A percentile compares a stretch with the other conserved stretches of the same genome.
Evolutionary conservation across 2,797 vertebrate genomes (phyloP).

Genomic region (Tamandua tetradactyla): DNA sequence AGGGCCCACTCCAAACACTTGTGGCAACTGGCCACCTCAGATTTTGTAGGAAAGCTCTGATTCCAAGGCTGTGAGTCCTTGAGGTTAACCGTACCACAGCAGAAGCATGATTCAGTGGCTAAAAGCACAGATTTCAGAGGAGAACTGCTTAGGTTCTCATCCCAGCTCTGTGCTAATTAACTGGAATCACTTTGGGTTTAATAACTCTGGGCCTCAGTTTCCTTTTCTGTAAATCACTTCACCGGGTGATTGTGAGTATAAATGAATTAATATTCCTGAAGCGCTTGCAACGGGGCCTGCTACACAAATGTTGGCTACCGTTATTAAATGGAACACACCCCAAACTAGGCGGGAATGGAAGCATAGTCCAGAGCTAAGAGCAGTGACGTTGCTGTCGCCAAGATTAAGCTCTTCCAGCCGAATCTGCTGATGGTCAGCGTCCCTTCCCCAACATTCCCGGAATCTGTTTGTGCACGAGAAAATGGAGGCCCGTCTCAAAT

Average conservation of each 20-base stretch:
- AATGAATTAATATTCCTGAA: neutral
- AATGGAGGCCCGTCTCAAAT: neutral
- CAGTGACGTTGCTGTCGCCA: neutral
- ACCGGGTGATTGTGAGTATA: neutral
- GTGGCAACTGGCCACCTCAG: neutral
- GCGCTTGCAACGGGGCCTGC: neutral
- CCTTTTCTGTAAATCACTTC: neutral
- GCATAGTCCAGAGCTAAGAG: neutral
- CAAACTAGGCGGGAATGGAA: neutral
- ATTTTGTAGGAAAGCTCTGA: neutral
- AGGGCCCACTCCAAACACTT: neutral
- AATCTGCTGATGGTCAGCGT: neutral
- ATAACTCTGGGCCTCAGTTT: neutral
- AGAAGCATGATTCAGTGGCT: neutral
- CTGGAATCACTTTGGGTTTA: neutral
- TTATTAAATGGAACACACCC: neutral
- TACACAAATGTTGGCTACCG: neutral
- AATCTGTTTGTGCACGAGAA: neutral
- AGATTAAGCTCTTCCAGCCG: neutral
- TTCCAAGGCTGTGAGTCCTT: neutral
- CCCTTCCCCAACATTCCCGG: rapidly evolving
- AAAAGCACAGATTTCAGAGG: neutral
- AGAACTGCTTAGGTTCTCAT: neutral
- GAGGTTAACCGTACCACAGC: neutral
- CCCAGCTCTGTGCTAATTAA: neutral